Conservation (phyloP, 2,888 invertebrate species). For the Hecatera dysodea region DNA sequence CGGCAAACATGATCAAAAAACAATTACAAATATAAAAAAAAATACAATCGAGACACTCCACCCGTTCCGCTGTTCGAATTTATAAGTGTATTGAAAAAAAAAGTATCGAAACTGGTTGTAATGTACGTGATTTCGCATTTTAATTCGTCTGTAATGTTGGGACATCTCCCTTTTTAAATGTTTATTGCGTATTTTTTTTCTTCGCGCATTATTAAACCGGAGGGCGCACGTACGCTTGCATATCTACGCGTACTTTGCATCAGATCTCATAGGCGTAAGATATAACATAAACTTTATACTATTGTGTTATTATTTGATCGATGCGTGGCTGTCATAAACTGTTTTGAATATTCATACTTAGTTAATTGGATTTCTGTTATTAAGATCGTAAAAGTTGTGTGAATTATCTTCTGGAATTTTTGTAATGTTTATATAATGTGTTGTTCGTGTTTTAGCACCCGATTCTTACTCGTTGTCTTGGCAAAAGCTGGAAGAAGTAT, state of each 20-base stretch:
- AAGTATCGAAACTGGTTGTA: constrained; percentile 79
- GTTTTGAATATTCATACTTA: constrained; percentile 80
- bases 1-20: constrained; percentile 70
- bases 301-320: constrained; percentile 70
- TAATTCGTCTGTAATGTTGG: constrained; percentile 84
- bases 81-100: constrained; percentile 85
- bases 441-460: constrained; percentile 14
- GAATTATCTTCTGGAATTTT: constrained; percentile 64
- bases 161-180: constrained; percentile 84
- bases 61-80: constrained; percentile 76
- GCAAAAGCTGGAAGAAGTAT: neutral
- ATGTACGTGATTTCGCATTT: constrained; percentile 90
- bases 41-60: constrained; percentile 72
- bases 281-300: constrained; percentile 65
- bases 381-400: constrained; percentile 73
- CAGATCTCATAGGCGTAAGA: constrained; percentile 56
- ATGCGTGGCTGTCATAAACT: constrained; percentile 70
- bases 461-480: neutral
- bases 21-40: constrained; percentile 73
- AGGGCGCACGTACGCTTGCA: constrained; percentile 72
- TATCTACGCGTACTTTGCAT: constrained; percentile 77
- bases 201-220: constrained; percentile 72
- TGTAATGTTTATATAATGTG: constrained; percentile 46
- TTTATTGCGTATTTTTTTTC: constrained; percentile 81
- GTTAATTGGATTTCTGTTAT: constrained; percentile 80